These are phyloP conservation scores for Scolopax rusticola DNA, from an alignment of 2,797 vertebrate genomes.

Conservation along the genomic window DNA sequence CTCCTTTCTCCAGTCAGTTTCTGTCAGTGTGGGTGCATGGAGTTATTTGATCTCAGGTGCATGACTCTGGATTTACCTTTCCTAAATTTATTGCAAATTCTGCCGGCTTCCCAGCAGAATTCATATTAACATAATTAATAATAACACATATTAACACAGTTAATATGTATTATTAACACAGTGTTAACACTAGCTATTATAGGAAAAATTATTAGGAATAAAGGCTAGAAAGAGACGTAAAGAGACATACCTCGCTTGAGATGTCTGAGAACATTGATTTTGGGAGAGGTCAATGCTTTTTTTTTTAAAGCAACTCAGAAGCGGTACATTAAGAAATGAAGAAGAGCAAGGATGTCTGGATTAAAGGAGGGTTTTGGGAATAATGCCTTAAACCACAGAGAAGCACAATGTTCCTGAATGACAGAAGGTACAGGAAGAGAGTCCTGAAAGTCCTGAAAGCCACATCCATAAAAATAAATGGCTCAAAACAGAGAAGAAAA, in stretches of 20 bases:
- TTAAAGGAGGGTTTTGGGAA: background rate
- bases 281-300: background rate
- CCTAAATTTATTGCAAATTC: background rate
- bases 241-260: background rate
- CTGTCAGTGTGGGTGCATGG: fast-evolving
- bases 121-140: too few relatives aligned
- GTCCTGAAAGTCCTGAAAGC: background rate
- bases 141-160: too few relatives aligned
- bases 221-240: background rate
- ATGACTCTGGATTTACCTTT: background rate
- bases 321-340: background rate
- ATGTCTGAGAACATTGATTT: background rate
- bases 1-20: background rate
- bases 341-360: background rate
- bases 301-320: background rate
- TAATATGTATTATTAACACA: too few relatives aligned
- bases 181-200: fast-evolving
- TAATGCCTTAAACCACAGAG: background rate
- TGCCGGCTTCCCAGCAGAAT: background rate
- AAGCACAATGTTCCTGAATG: background rate
- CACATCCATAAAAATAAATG: background rate
- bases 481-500: background rate
- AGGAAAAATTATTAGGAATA: background rate
- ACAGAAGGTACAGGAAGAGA: background rate
- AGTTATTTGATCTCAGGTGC: background rate